These are phyloP conservation scores for Heliothis peltigera DNA, from an alignment of 2,888 invertebrate genomes.

Conservation along the genomic window DNA sequence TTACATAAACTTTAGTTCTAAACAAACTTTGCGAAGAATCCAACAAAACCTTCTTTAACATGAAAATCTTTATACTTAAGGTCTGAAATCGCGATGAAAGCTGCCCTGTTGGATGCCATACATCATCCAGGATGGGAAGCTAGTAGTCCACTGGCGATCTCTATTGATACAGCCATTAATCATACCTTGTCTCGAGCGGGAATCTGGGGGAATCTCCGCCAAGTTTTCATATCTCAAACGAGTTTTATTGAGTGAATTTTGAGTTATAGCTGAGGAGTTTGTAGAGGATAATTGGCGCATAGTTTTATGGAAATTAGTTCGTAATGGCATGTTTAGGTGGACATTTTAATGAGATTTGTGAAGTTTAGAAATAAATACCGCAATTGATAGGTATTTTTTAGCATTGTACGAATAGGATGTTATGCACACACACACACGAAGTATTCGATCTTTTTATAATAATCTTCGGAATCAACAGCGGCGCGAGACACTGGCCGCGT, in stretches of 20 bases:
- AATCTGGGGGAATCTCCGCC: constrained; percentile 51
- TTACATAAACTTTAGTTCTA: neutral
- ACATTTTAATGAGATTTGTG: no score
- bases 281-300: neutral
- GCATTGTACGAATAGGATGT: no score
- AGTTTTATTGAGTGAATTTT: constrained; percentile 59
- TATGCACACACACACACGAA: no score
- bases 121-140: constrained; percentile 65
- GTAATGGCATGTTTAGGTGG: no score
- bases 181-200: constrained; percentile 68
- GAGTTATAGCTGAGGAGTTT: constrained; percentile 23
- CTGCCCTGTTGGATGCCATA: constrained; percentile 62
- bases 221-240: constrained; percentile 47
- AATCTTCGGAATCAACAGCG: no score
- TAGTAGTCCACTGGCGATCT: constrained; percentile 70
- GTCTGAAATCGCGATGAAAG: constrained; percentile 51
- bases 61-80: constrained; percentile 49
- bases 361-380: no score
- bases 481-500: no score
- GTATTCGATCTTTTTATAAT: no score
- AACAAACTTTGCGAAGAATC: neutral
- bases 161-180: constrained; percentile 77
- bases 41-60: constrained; percentile 34
- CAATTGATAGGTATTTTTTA: no score
- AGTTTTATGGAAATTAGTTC: no score